A percentile compares a stretch with the other conserved stretches of the same genome.
These are phyloP conservation scores for Antechinus stuartii DNA, from an alignment of 2,113 vertebrate species.

Conservation along the genomic window DNA sequence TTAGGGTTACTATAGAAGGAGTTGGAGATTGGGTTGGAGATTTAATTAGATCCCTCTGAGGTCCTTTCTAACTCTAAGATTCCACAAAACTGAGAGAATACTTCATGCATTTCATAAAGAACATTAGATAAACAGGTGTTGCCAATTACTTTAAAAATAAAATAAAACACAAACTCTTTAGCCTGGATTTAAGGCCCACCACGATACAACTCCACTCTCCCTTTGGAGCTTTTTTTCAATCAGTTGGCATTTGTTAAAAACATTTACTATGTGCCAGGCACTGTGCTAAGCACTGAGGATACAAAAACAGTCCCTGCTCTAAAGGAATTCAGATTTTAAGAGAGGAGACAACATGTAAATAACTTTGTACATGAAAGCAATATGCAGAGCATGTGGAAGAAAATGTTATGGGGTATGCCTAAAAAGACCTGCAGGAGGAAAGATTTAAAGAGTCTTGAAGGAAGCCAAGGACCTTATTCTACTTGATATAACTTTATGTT, in stretches of 20 bases:
- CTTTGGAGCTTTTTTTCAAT: not conserved
- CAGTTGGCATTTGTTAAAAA: not conserved
- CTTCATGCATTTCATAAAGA: slow-evolving; percentile 21
- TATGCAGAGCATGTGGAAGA: not conserved
- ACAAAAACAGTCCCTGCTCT: not conserved
- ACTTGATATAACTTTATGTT: not conserved
- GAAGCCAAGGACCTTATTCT: not conserved
- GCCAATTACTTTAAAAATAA: not conserved
- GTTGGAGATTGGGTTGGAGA: slow-evolving; percentile 57
- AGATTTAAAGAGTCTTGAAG: not conserved
- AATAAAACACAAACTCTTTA: not conserved
- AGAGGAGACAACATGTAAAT: not conserved
- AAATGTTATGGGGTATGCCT: not conserved
- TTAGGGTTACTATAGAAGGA: slow-evolving; percentile 74
- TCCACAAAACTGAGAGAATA: slow-evolving; percentile 49
- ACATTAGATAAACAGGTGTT: not conserved
- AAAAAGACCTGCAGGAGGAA: not conserved
- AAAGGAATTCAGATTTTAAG: not conserved
- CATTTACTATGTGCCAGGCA: not conserved
- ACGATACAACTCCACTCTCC: not conserved
- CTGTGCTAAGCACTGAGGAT: not conserved
- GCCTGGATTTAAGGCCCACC: not conserved
- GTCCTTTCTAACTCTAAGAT: slow-evolving; percentile 59
- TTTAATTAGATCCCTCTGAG: slow-evolving; percentile 70
- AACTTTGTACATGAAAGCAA: not conserved